Base-by-base conservation (phyloP, 1,140 invertebrate genomes). In the Pectinophora gossypiella region DNA sequence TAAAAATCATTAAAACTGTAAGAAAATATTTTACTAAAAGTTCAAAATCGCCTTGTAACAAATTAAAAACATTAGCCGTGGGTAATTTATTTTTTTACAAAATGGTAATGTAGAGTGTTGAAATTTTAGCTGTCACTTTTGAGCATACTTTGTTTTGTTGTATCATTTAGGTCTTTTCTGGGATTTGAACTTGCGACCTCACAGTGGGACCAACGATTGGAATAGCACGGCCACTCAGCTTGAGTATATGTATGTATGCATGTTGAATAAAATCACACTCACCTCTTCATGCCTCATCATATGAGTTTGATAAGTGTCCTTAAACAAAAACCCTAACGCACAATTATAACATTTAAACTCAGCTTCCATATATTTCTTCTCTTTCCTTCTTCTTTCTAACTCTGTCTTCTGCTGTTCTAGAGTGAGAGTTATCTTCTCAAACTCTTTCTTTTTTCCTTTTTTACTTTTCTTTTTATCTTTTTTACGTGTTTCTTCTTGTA, bases 271-370 rank as follows among this genome's bases (percentile, higher is more conserved):
- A n/a, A n/a, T n/a, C n/a, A 9, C 20, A 32, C 55, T 57, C 53
- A 83, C 83, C 68, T 87, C 83, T 64, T 87, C 83, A 72, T 87
- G 83, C 16, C 83, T 69, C 77, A 87, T 83, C 83, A 87, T 87
- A 64, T 87, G 83, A 0, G 77, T 59, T 46, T 85, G 83, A 51
- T 85, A 81, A 0, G 79, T 80, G 55, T 85, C 84, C 45, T 85
- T 87, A 15, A 87, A 87, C 1, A 85, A 23, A 47, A 87, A 87
- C 1, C 72, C 68, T 16, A 82, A 21, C 9, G 76, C 84, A 62
- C 84, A 87, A 51, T 76, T 84, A 18, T 71, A 80, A 46, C 84
- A 87, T 45, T 87, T 87, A 40, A 85, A 87, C 48, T 82, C 76
- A 2, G 84, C 64, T 50, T 82, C 78, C 36, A 76, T 12, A 55